A percentile compares a stretch with the other conserved stretches of the same genome.
Evolutionary conservation across 1,140 invertebrate genomes (phyloP).

Genomic region (Sitobion miscanthi): DNA sequence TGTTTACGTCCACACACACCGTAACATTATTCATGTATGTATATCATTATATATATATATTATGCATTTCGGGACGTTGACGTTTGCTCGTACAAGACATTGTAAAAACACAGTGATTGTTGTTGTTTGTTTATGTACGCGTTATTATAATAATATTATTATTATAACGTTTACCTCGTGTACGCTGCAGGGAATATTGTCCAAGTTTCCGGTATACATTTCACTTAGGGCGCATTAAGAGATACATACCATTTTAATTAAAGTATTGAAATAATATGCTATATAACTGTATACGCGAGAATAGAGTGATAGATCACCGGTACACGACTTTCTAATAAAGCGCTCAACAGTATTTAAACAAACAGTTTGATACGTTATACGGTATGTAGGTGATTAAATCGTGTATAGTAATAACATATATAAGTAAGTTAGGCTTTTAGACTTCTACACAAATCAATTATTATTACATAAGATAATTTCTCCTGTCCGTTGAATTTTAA

Average conservation of each 20-base stretch:
- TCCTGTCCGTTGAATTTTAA: not conserved
- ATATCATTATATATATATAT: no score
- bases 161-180: not conserved
- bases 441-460: not conserved
- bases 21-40: no score
- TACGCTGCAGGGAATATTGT: not conserved
- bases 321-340: not conserved
- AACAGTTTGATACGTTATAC: not conserved
- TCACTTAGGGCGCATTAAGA: not conserved
- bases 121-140: not conserved
- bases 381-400: not conserved
- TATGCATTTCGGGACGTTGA: not conserved
- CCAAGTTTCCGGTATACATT: conserved; percentile 8
- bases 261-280: not conserved
- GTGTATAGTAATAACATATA: not conserved
- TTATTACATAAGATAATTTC: not conserved
- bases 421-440: not conserved
- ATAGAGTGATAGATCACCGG: not conserved
- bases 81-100: not conserved
- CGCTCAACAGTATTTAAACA: not conserved
- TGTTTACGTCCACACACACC: not conserved
- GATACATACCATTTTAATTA: not conserved
- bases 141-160: conserved; percentile 18
- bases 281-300: not conserved
- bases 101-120: not conserved